Conservation (phyloP, 2,113 vertebrate genomes). For the Anarrhichthys ocellatus region DNA sequence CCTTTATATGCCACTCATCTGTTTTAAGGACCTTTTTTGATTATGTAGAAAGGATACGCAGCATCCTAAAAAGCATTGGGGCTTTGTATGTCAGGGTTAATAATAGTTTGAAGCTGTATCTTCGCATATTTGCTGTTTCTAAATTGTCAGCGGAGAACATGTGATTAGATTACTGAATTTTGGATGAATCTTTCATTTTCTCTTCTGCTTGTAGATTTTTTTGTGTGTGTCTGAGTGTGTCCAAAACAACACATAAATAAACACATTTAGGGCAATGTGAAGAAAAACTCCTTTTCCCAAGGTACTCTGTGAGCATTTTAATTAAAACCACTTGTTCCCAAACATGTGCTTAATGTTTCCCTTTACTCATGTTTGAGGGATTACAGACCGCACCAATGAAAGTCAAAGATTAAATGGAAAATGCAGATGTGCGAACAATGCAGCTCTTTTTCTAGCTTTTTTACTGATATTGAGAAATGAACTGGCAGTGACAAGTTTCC, state of each 20-base stretch:
- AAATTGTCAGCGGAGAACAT: slow-evolving; percentile 34
- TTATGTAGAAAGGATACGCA: slow-evolving; percentile 61
- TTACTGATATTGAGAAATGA: slow-evolving; percentile 76
- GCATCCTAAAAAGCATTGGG: slow-evolving; percentile 30
- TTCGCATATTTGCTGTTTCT: slow-evolving; percentile 27
- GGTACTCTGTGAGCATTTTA: slow-evolving; percentile 75
- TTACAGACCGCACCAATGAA: slow-evolving; percentile 83
- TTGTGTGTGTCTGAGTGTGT: slow-evolving; percentile 42
- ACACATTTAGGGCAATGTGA: slow-evolving; percentile 65
- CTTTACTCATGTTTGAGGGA: slow-evolving; percentile 85
- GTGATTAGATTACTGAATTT: slow-evolving; percentile 36
- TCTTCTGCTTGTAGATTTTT: slow-evolving; percentile 35
- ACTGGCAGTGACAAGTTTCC: slow-evolving; percentile 73
- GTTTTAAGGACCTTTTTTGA: slow-evolving; percentile 60
- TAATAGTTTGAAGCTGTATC: slow-evolving; percentile 39
- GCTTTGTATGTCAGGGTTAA: slow-evolving; percentile 39
- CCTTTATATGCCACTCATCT: slow-evolving; percentile 70
- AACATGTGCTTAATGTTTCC: slow-evolving; percentile 82
- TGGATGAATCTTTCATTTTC: slow-evolving; percentile 44
- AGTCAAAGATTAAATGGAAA: slow-evolving; percentile 84
- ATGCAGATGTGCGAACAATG: slow-evolving; percentile 83
- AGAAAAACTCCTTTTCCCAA: slow-evolving; percentile 62
- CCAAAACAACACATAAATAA: slow-evolving; percentile 59
- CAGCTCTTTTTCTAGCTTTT: slow-evolving; percentile 76
- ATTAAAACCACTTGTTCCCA: slow-evolving; percentile 83